These are phyloP conservation scores for Spheniscus mendiculus DNA, from an alignment of 2,113 vertebrate species.

Conservation along the genomic window DNA sequence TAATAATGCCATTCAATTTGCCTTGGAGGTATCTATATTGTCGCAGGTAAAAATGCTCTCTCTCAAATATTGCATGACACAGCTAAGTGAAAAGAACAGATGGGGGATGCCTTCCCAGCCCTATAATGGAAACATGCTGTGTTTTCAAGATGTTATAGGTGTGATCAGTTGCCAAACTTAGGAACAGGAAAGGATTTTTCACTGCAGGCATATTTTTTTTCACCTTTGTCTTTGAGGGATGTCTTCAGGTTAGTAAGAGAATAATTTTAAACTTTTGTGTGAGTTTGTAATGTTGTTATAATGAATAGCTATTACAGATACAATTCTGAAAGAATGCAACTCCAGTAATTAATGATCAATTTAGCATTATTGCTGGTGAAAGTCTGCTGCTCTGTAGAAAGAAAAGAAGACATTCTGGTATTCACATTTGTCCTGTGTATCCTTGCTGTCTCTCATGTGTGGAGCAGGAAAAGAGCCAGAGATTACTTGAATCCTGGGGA, in stretches of 20 bases:
- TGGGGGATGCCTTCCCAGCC: background rate
- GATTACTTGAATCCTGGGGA: background rate
- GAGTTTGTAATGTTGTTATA: background rate
- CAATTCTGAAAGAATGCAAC: background rate
- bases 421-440: background rate
- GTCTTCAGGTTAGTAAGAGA: background rate
- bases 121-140: background rate
- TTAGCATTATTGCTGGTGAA: background rate
- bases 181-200: background rate
- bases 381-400: background rate
- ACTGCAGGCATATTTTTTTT: background rate
- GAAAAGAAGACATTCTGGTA: background rate
- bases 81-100: background rate
- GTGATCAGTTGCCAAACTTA: background rate
- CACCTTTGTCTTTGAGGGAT: background rate
- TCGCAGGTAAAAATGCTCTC: background rate
- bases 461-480: background rate
- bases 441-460: background rate
- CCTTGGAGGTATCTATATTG: background rate
- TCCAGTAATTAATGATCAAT: background rate
- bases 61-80: background rate
- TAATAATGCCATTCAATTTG: background rate
- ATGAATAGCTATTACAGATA: background rate
- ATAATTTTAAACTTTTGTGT: background rate
- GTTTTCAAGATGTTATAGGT: constrained; percentile 14